Evolutionary conservation across 2,113 vertebrate species (phyloP), one percentile per base, ranked within the genome.

Genomic region (Amphilophus citrinellus): DNA sequence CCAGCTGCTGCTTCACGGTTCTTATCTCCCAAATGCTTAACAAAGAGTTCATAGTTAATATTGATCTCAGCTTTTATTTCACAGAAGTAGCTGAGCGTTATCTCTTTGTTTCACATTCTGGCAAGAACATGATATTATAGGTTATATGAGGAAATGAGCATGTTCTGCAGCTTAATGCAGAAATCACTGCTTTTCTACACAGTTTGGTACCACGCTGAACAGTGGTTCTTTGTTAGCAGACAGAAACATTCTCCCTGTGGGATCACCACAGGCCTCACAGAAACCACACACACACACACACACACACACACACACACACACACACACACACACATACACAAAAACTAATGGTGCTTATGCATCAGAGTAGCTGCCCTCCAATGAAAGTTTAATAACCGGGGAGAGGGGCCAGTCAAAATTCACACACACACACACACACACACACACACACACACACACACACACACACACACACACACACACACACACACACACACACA

Each of bases 381-480:
- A 83, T 87, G 87, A 88, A 89, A 87, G 91, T 89, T 90, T 93
- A 91, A 91, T 88, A 84, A 85, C 80, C 35, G 17, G 77, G 60
- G 37, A 66, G 53, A 80, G 84, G 76, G 83, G 87, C 83, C 79
- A 79, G 83, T 90, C 78, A 73, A 86, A 89, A 92, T 82, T 76
- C 85, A 44, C 18, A 24, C 11, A 59, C 57, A 53, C 88, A 30
- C 80, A 58, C 68, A 86, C 83, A 78, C 76, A 77, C 61, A 82
- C 59, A 88, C 32, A 83, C 77, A 75, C 71, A 78, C 50, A 82
- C 56, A 88, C 1, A 84, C 37, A 60, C 37, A 39, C 10, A 66
- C 4, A 82, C 82, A 76, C 78, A 76, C 58, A 80, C 56, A 87
- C 24, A 82, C 35, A 60, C 30, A 32, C 30, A 32, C 37, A 39